These are phyloP conservation scores for Drosophila stalkeri DNA, from an alignment of 2,888 invertebrate species.

Conservation along the genomic window DNA sequence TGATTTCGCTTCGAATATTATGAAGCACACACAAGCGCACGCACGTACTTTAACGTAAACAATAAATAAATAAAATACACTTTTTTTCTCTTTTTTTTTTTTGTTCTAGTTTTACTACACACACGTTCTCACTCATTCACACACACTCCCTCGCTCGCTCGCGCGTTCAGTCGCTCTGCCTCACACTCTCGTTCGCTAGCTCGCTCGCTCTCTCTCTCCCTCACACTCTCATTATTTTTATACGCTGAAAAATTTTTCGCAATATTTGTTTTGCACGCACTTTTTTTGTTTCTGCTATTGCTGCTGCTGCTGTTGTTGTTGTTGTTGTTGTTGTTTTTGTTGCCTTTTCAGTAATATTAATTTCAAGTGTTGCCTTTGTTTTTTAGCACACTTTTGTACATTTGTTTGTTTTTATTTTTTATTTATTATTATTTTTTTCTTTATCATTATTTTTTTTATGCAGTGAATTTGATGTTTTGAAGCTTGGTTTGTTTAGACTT, in stretches of 20 bases:
- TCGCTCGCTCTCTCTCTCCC: not conserved
- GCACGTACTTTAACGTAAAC: slow-evolving; percentile 21
- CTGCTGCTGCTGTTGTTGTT: not conserved
- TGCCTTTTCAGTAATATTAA: slow-evolving; percentile 13
- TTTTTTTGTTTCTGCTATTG: slow-evolving; percentile 18
- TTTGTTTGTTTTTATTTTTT: slow-evolving; percentile 7
- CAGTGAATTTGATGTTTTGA: slow-evolving; percentile 44
- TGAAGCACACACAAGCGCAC: slow-evolving; percentile 15
- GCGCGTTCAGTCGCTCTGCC: not conserved
- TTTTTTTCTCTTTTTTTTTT: not conserved
- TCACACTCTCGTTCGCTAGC: not conserved
- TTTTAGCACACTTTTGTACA: slow-evolving; percentile 14
- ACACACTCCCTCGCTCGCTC: not conserved
- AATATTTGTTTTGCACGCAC: slow-evolving; percentile 47
- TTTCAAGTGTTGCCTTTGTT: slow-evolving; percentile 13
- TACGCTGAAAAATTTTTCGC: slow-evolving; percentile 14
- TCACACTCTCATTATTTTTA: not conserved
- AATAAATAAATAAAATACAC: slow-evolving; percentile 9
- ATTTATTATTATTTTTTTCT: slow-evolving; percentile 8
- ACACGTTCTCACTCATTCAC: slow-evolving; percentile 3
- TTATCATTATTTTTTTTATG: slow-evolving; percentile 24
- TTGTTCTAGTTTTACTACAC: slow-evolving; percentile 11
- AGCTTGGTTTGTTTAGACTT: slow-evolving; percentile 67
- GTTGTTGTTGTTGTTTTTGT: not conserved
- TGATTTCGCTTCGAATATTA: not conserved